These are phyloP conservation scores for Atta texana DNA, from an alignment of 1,140 invertebrate genomes.

Conservation along the genomic window DNA sequence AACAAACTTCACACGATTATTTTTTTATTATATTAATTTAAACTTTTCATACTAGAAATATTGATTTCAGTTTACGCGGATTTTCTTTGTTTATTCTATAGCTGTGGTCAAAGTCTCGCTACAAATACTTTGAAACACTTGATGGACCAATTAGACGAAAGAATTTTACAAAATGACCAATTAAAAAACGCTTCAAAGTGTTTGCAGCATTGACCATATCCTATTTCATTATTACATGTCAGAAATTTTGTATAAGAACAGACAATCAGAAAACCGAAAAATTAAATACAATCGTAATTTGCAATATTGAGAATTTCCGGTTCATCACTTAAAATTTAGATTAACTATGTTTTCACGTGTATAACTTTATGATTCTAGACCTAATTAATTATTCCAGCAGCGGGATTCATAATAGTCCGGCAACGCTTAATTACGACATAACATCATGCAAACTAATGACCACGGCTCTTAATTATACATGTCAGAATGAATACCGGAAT, in stretches of 20 bases:
- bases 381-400: slow-evolving; percentile 67
- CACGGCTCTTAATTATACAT: slow-evolving; percentile 64
- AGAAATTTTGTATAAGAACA: not conserved
- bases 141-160: too few species aligned
- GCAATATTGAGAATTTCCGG: slow-evolving; percentile 39
- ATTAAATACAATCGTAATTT: slow-evolving; percentile 24
- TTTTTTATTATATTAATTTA: slow-evolving; percentile 34
- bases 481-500: slow-evolving; percentile 32
- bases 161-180: too few species aligned
- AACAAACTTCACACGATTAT: slow-evolving; percentile 31
- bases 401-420: slow-evolving; percentile 48
- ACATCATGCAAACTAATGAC: slow-evolving; percentile 53
- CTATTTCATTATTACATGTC: not conserved
- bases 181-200: too few species aligned
- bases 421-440: slow-evolving; percentile 58
- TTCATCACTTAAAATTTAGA: slow-evolving; percentile 3
- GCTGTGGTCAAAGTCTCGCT: too few species aligned
- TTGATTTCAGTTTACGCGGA: not conserved
- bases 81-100: not conserved
- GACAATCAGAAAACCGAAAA: not conserved
- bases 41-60: not conserved
- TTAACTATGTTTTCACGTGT: slow-evolving; percentile 38
- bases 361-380: not conserved
- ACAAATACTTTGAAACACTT: too few species aligned
- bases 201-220: too few species aligned